phyloP scores from a whole-genome alignment of 2,888 invertebrate genomes.

The Ischnura elegans region DNA sequence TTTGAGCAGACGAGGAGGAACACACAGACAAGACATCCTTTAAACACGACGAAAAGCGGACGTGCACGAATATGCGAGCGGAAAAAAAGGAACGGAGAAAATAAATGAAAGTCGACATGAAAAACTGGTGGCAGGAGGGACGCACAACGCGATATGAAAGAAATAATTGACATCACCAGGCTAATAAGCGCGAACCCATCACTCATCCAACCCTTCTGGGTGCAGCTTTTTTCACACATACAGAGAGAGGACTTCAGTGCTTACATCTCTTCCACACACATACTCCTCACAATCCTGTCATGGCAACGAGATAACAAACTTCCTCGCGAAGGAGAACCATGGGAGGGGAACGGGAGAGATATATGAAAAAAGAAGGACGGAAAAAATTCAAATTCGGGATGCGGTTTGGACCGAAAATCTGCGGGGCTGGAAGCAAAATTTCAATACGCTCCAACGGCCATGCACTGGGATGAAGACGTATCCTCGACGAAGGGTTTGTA shows the following conservation, averaged over 20 bases:
- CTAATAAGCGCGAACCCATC: not conserved
- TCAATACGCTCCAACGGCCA: conserved; percentile 43
- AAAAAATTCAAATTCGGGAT: not conserved
- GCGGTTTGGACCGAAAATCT: conserved; percentile 6
- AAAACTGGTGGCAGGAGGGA: not conserved
- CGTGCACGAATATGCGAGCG: not conserved
- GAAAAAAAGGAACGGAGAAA: not conserved
- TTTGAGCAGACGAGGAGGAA: not conserved
- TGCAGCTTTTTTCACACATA: no score
- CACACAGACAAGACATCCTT: not conserved
- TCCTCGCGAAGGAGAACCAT: no score
- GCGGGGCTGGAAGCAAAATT: conserved; percentile 56
- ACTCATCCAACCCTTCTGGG: not conserved
- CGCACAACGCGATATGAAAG: not conserved
- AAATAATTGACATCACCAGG: not conserved
- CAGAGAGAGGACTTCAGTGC: no score
- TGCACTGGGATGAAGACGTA: conserved; percentile 49
- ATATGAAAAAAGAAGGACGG: not conserved
- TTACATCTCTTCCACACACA: not conserved
- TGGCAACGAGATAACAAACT: not conserved
- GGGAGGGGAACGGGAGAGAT: not conserved
- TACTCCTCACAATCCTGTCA: not conserved
- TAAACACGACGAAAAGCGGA: not conserved
- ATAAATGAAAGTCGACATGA: not conserved
- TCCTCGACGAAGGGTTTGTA: not conserved